A percentile compares a stretch with the other conserved stretches of the same genome.
Evolutionary conservation across 2,797 vertebrate species (phyloP).

Genomic region (Gadopsis bispinosus): DNA sequence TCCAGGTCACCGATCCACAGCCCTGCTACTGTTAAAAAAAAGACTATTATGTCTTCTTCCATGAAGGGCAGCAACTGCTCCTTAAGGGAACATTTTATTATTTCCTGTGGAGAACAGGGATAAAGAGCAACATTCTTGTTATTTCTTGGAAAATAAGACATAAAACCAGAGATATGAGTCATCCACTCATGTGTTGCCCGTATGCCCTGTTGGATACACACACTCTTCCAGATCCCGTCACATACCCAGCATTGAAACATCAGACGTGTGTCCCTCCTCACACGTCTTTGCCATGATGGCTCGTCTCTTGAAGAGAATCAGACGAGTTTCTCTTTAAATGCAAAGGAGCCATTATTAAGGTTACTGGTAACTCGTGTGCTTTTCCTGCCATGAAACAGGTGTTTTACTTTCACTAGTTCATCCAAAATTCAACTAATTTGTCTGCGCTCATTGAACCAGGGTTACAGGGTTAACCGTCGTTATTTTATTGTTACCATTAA

Average conservation of each 20-base stretch:
- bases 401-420: not conserved
- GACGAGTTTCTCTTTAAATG: not conserved
- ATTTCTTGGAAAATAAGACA: slow-evolving; percentile 16
- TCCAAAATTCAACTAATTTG: not conserved
- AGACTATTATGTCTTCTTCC: not conserved
- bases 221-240: not conserved
- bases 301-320: too few relatives aligned
- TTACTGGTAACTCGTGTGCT: not conserved
- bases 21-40: not conserved
- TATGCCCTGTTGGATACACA: not conserved
- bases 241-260: not conserved
- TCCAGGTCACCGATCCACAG: not conserved
- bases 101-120: not conserved
- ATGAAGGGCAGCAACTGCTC: not conserved
- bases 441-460: not conserved
- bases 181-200: not conserved
- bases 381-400: not conserved
- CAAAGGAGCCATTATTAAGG: not conserved
- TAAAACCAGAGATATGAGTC: slow-evolving; percentile 8
- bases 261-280: too few relatives aligned
- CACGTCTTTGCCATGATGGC: too few relatives aligned
- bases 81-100: slow-evolving; percentile 3
- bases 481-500: not conserved
- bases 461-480: not conserved
- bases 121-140: slow-evolving; percentile 9